These are phyloP conservation scores for Porphyrio hochstetteri DNA, from an alignment of 2,113 vertebrate species.

Conservation along the genomic window DNA sequence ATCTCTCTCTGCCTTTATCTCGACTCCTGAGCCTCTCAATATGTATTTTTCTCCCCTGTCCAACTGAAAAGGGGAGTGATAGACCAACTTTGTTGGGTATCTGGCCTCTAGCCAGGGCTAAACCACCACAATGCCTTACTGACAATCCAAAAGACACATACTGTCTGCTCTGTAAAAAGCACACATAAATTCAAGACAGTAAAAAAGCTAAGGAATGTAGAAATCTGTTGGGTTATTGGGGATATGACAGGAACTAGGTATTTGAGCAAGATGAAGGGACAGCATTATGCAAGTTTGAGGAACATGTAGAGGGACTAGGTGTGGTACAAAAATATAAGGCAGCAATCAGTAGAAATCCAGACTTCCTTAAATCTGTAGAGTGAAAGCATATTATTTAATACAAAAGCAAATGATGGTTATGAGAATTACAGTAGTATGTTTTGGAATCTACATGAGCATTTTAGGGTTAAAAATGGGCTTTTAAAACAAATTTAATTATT, in stretches of 20 bases:
- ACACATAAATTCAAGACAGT: neutral
- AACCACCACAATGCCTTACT: neutral
- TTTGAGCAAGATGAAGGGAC: neutral
- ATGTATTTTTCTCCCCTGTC: too few relatives aligned
- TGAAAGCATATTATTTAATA: neutral
- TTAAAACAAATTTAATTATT: neutral
- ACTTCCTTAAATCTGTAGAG: neutral
- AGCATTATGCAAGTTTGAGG: neutral
- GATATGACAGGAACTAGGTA: neutral
- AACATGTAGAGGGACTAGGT: neutral
- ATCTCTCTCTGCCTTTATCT: too few relatives aligned
- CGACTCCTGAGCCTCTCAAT: too few relatives aligned
- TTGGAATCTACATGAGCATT: neutral
- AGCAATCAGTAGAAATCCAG: neutral
- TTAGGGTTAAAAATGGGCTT: neutral
- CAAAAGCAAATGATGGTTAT: neutral
- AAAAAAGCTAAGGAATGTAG: neutral
- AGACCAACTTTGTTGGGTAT: too few relatives aligned
- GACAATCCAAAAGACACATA: neutral
- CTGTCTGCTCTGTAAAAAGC: neutral
- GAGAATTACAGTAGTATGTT: neutral
- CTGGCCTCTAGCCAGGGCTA: too few relatives aligned
- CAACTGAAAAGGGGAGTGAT: too few relatives aligned
- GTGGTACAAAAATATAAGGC: neutral
- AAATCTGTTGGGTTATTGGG: neutral